Evolutionary conservation across 1,140 invertebrate genomes (phyloP), one percentile per base, ranked within the genome.

Genomic region (Cecropterus lyciades): DNA sequence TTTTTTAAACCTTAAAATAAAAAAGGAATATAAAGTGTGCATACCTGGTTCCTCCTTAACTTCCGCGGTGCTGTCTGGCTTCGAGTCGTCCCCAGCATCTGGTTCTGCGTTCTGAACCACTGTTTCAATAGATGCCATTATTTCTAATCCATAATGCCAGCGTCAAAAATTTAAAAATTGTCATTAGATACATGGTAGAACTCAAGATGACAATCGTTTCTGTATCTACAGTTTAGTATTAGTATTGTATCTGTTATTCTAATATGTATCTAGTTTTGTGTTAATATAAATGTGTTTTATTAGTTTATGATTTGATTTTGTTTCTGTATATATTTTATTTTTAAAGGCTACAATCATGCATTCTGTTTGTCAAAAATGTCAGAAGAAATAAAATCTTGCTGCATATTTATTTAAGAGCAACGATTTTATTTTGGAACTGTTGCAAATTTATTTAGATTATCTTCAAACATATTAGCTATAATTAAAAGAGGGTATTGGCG

Each of bases 111-210:
- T 96, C 67, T 96, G 95, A 55, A 96, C 95, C 69, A 96, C 96
- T 69, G 95, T 96, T 92, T 97, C 96, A 78, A 96, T 97, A 53
- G 96, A 96, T 73, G 96, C 96, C 93, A 96, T 94, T 82, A 97
- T 96, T 74, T 95, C 89, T 93, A 87, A 82, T 87, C 87, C 87
- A 85, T 68, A 73, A 87, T 80, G 84, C 77, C 80, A 86, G 85
- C 85, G 75, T 81, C 78, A 76, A 81, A 86, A 82, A 89, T 75
- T 60, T 48, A 60, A 91, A 74, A 89, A 82, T 65, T 79, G 42
- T 70, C 62, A 77, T 90, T 87, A 90, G 84, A 84, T 71, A 78
- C 70, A 51, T 70, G 69, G 51, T 62, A 53, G 27, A 43, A 56
- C 14, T 60, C 6, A 13, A 20, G 43, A 45, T 69, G 43, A 74